Conservation (phyloP, 35 echinoderm and acorn worm species). For the Ptychodera flava region DNA sequence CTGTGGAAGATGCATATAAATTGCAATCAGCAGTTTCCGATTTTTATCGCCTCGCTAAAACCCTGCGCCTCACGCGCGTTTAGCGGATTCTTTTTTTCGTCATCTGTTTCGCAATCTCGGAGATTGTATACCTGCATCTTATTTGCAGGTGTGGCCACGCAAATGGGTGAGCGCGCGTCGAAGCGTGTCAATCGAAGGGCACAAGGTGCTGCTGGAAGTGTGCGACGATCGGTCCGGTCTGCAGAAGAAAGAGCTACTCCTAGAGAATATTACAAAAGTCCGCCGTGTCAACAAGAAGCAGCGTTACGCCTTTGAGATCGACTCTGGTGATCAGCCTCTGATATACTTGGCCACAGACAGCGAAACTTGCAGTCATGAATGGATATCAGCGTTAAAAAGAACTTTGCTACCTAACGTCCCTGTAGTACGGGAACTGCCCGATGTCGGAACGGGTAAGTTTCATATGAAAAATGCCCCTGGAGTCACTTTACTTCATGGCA, state of each 20-base stretch:
- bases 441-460: background rate
- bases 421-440: background rate
- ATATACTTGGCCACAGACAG: background rate
- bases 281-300: background rate
- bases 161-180: background rate
- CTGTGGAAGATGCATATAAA: no score
- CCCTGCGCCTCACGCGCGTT: no score
- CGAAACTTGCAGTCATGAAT: background rate
- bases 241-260: background rate
- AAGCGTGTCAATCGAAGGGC: background rate
- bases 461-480: no score
- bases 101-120: no score
- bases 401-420: background rate
- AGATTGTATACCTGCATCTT: no score
- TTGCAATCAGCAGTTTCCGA: no score
- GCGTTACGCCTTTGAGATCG: background rate
- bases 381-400: background rate
- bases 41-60: no score
- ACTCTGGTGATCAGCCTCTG: background rate
- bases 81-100: no score
- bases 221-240: background rate
- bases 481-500: no score
- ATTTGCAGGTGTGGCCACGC: background rate
- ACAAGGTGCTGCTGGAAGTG: background rate
- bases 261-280: background rate